Base-by-base conservation (phyloP, 2,113 vertebrate genomes). In the Notothenia coriiceps region DNA sequence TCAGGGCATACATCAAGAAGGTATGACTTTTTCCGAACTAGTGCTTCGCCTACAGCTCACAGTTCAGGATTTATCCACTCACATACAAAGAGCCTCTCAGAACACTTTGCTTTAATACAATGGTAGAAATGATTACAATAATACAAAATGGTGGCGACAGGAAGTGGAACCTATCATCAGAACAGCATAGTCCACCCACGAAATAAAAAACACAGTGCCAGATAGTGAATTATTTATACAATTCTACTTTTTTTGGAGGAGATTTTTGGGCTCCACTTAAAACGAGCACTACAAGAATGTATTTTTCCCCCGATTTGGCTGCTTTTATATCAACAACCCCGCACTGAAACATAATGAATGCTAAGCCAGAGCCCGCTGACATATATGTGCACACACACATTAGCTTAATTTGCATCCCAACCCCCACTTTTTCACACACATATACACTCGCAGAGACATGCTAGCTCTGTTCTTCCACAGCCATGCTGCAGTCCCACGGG, bases 401-500 rank as follows among this genome's bases (percentile, higher is more conserved):
- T 63, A 77, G 74, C 78, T 81, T 89, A 25, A 89, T 89, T 86
- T 89, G 82, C 88, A 86, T 88, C 80, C 88, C 91, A 90, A 88
- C 85, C 89, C 89, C 89, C 86, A 81, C 82, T 52, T 68, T 81
- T 79, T 87, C 84, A 90, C 82, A 91, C 85, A 72, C 63, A 79
- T 61, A 77, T 50, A 71, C 59, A 78, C 79, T 64, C 46, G 20
- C 71, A 29, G 56, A 71, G 68, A 82, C 71, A 90, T 86, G 86
- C 86, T 87, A 74, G 88, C 83, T 79, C 81, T 78, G 73, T 77
- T 85, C 46, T 77, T 85, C 46, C 20, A 80, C 80, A 87, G 82
- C 80, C 79, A 86, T 91, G 87, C 91, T 90, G 90, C 91, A 94
- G 90, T 94, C 92, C 91, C 90, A 80, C 15, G 63, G 89, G 93